phyloP scores from a whole-genome alignment of 2,797 vertebrate species.

The Babyrousa celebensis region DNA sequence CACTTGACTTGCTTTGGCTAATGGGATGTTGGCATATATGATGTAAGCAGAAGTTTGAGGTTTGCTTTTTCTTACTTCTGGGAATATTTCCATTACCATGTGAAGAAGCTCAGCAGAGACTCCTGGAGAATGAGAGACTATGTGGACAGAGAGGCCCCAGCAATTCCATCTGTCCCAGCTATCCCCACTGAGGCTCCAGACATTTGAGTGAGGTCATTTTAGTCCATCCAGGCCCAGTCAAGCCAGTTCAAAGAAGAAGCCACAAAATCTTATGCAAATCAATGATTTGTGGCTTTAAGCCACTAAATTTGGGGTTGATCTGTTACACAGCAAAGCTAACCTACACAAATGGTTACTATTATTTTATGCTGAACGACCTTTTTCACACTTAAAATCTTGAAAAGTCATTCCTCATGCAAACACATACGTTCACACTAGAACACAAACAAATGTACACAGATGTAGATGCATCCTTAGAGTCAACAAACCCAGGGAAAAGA shows the following conservation, averaged over 20 bases:
- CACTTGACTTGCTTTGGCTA: constrained; percentile 45
- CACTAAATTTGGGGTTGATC: constrained; percentile 29
- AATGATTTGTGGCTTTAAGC: constrained; percentile 28
- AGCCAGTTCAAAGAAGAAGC: constrained; percentile 39
- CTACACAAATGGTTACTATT: constrained; percentile 5
- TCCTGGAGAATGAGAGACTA: not conserved
- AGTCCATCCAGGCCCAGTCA: not conserved
- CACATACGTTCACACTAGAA: not conserved
- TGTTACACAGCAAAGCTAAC: constrained; percentile 48
- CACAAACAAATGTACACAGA: not conserved
- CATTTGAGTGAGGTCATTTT: not conserved
- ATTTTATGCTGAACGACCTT: constrained; percentile 54
- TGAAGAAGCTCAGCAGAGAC: not conserved
- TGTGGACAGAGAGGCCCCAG: not conserved
- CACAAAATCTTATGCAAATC: constrained; percentile 52
- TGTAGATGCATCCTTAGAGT: not conserved
- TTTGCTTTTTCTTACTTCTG: constrained; percentile 30
- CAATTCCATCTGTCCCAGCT: not conserved
- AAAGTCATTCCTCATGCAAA: constrained; percentile 45
- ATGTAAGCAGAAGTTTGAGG: not conserved
- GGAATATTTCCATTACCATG: not conserved
- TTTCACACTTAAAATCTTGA: constrained; percentile 49
- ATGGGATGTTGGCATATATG: not conserved
- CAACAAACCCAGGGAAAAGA: constrained; percentile 5
- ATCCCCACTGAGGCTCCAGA: not conserved